Evolutionary conservation across 2,797 vertebrate species (phyloP).

Genomic region (Lagodon rhomboides): DNA sequence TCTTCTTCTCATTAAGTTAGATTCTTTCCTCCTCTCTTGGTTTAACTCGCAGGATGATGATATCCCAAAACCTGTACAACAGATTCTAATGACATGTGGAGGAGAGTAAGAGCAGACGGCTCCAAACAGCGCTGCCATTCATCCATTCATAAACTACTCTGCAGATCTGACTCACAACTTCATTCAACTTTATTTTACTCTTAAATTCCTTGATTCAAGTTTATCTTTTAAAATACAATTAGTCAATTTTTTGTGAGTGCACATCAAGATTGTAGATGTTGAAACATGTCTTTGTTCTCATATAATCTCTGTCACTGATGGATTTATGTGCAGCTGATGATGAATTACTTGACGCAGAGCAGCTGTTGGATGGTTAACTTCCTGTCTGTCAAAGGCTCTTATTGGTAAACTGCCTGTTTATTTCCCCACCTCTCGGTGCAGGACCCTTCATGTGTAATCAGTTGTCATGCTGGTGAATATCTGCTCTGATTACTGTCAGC

Average conservation of each 20-base stretch:
- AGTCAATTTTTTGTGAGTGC: neutral
- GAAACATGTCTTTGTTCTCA: neutral
- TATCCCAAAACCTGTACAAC: neutral
- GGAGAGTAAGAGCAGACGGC: neutral
- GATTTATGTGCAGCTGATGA: neutral
- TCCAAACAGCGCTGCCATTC: neutral
- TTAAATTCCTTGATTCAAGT: neutral
- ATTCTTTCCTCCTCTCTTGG: too few relatives aligned
- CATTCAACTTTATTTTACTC: too few relatives aligned
- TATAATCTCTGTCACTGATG: neutral
- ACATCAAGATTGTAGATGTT: neutral
- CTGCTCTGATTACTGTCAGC: neutral
- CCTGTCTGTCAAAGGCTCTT: neutral
- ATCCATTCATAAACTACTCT: neutral
- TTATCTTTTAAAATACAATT: neutral
- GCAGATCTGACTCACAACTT: too few relatives aligned
- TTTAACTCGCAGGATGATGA: neutral
- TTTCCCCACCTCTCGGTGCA: neutral
- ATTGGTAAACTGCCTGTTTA: neutral
- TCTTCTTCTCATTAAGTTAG: slow-evolving; percentile 5
- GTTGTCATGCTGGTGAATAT: neutral
- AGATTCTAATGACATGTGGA: neutral
- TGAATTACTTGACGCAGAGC: neutral
- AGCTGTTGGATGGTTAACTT: neutral
- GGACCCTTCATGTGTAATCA: neutral